These are phyloP conservation scores for Acanthis flammea DNA, from an alignment of 2,797 vertebrate genomes.

Conservation along the genomic window DNA sequence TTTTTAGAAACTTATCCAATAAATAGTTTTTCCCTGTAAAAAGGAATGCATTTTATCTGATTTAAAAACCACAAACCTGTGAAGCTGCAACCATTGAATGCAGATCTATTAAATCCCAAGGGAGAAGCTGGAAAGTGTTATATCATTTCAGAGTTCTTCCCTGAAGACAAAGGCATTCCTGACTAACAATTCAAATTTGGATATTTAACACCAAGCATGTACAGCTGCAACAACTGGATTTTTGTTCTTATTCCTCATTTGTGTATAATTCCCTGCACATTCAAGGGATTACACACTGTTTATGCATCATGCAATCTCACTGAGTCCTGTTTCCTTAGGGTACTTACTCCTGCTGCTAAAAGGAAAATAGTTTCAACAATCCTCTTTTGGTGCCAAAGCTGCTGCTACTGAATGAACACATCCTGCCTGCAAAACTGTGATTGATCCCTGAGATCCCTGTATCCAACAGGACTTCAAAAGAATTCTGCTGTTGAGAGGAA, in stretches of 20 bases:
- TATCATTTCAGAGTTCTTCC: background rate
- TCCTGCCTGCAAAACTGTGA: constrained; percentile 67
- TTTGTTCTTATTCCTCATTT: constrained; percentile 41
- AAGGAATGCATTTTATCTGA: constrained; percentile 12
- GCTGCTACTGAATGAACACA: constrained; percentile 72
- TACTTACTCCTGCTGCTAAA: constrained; percentile 77
- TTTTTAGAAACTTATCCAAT: constrained; percentile 27
- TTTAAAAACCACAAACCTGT: constrained; percentile 12
- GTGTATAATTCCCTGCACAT: constrained; percentile 68
- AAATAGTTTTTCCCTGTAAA: background rate
- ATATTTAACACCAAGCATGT: background rate
- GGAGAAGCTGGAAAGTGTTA: background rate
- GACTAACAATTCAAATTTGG: background rate
- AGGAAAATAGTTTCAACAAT: constrained; percentile 76
- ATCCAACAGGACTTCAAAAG: constrained; percentile 73
- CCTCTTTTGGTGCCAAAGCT: constrained; percentile 73
- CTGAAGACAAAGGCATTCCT: background rate
- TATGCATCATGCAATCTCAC: constrained; percentile 67
- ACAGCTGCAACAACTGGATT: constrained; percentile 15
- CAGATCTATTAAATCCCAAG: background rate
- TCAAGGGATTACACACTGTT: constrained; percentile 76
- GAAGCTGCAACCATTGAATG: background rate
- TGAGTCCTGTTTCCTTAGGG: constrained; percentile 72
- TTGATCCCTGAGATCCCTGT: constrained; percentile 72
- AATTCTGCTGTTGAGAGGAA: constrained; percentile 60